Base-by-base conservation (phyloP, 2,797 vertebrate genomes). In the Parambassis ranga region DNA sequence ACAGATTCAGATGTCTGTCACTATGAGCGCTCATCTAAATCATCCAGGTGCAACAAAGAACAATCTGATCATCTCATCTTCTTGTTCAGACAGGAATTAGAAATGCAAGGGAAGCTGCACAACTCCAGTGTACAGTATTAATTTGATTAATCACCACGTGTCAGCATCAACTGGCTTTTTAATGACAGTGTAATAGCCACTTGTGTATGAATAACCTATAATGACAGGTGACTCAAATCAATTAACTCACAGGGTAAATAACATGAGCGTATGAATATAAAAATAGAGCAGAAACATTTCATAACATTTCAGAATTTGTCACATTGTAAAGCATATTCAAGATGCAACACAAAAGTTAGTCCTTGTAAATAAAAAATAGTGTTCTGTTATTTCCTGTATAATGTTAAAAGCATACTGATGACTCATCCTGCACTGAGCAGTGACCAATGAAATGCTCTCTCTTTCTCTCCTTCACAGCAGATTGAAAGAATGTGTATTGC, bases 161-260 rank as follows among this genome's bases (percentile, higher is more conserved):
- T 49, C 22, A 14, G 58, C 57, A 24, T 33, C 27, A 48, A 26
- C 20, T 9, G 41, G 20, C 51, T 58, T 28, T 44, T 38, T 66
- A 71, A 78, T 65, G 50, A 70, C 9, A 30, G 28, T n/a, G 28
- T 67, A 59, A 64, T 33, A 13, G 22, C 19, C 15, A 22, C 61
- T 46, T 44, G 68, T 44, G 5, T 44, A 61, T 51, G 62, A 41
- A 20, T 42, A 70, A 77, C 58, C n/a, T 39, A 31, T 15, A 59
- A 38, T 67, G 68, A 76, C 77, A 71, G 65, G 55, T 73, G 59
- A 75, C 46, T 71, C 61, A 26, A 58, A 77, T 77, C 55, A 49
- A 46, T 73, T 76, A 58, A 15, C 30, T 33, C 33, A 30, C 20
- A 20, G 44, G 37, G 6, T 20, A 47, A 67, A 65, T 47, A 48